Base-by-base conservation (phyloP, 2,797 vertebrate species). In the Microctenopoma steveboyesi region DNA sequence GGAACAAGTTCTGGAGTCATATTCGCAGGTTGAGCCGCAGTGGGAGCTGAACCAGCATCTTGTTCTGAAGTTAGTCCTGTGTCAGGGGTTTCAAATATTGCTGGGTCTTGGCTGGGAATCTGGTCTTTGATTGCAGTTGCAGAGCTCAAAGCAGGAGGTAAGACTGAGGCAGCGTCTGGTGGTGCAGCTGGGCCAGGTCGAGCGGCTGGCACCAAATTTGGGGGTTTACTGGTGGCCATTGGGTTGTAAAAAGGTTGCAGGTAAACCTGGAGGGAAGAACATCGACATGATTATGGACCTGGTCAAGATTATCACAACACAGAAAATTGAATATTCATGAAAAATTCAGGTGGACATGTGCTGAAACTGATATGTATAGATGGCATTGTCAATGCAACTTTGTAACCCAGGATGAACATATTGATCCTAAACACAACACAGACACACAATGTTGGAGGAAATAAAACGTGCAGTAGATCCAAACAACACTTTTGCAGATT, bases 211-310 rank as follows among this genome's bases (percentile, higher is more conserved):
- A 83, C 71, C 47, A 59, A 67, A 53, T 86, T 85, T 78, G 79
- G 81, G 57, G 83, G 71, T 60, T 53, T 62, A 66, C 76, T 84
- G 7, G 89, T 87, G 52, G 88, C 90, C 89, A 92, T 91, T 28
- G 43, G 48, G 64, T 86, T 68, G 75, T 71, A 22, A 64, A 68
- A 78, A 59, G 77, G 55, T 62, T 73, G 87, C 91, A 93, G 91
- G 89, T 74, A 69, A 81, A 84, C 74, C 88, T 91, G 71, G 18
- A 49, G 13, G n/a, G 3, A 13, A 57, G 46, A 81, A 2, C 16
- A 77, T 4, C 10, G 10, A 3, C 18, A 75, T 35, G 33, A 8
- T 35, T 35, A 8, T 35, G 33, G 7, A 35, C 33, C 33, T 8
- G 33, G 33, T 2, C 33, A 1, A 7, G 30, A 33, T 7, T 8